Percentiles rank a stretch among this genome's conserved stretches.
These are phyloP conservation scores for Zapus hudsonius DNA, from an alignment of 2,113 vertebrate species.

Conservation along the genomic window DNA sequence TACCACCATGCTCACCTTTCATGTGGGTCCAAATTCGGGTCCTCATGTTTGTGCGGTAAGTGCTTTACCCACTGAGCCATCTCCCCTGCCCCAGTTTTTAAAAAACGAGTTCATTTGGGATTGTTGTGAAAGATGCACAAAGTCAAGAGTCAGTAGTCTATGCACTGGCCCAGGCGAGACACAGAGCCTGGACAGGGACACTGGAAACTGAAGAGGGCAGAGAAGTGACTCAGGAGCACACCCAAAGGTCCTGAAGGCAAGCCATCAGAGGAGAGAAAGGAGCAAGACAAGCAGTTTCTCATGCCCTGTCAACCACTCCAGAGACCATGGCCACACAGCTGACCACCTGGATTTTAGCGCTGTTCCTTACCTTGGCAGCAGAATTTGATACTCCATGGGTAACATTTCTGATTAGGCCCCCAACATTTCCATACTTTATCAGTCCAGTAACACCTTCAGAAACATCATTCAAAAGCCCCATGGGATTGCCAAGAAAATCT, in stretches of 20 bases:
- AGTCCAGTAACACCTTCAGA: slow-evolving; percentile 95
- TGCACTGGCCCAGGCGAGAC: not conserved
- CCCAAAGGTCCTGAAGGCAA: not conserved
- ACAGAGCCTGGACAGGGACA: not conserved
- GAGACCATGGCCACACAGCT: rapidly evolving
- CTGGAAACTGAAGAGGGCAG: not conserved
- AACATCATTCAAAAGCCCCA: slow-evolving; percentile 97
- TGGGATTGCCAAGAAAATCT: slow-evolving; percentile 98
- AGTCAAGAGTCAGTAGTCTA: not conserved
- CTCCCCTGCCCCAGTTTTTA: no score
- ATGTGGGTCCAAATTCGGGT: no score
- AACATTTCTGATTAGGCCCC: slow-evolving; percentile 96
- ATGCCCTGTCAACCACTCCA: not conserved
- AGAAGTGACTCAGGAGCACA: not conserved
- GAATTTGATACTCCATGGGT: slow-evolving; percentile 99
- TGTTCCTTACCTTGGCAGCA: slow-evolving; percentile 93
- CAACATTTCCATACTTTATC: slow-evolving; percentile 96
- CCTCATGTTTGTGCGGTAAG: no score
- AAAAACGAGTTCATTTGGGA: not conserved
- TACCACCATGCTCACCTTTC: no score
- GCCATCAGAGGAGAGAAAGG: not conserved
- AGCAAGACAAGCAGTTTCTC: not conserved
- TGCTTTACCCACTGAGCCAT: no score
- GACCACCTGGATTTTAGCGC: not conserved
- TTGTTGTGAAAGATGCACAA: not conserved